A percentile compares a stretch with the other conserved stretches of the same genome.
Evolutionary conservation across 2,888 invertebrate genomes (phyloP).

Genomic region (Sphecodes monilicornis): DNA sequence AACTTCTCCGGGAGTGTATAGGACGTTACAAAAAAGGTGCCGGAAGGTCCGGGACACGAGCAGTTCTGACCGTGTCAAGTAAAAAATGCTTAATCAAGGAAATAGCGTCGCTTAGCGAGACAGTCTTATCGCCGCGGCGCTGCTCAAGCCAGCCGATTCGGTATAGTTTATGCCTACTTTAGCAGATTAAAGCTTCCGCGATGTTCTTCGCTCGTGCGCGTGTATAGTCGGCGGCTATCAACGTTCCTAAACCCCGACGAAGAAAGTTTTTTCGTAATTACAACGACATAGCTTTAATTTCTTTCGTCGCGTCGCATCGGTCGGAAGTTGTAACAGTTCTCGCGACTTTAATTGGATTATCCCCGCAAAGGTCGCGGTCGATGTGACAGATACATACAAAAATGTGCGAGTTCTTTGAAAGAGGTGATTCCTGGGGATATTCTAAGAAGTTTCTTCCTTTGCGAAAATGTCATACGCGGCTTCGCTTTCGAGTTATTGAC

Average conservation of each 20-base stretch:
- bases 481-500: no score
- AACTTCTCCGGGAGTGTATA: background rate
- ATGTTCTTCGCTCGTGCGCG: background rate
- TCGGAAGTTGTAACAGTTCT: background rate
- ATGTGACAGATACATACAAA: no score
- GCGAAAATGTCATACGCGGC: no score
- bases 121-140: background rate
- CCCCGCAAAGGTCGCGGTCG: no score
- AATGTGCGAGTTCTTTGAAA: no score
- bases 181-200: background rate
- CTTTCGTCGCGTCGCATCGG: background rate
- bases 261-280: background rate
- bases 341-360: background rate
- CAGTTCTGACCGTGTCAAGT: background rate
- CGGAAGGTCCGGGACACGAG: background rate
- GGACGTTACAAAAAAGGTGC: background rate
- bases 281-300: background rate
- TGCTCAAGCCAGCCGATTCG: background rate
- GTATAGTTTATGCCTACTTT: slow-evolving; percentile 3
- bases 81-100: slow-evolving; percentile 13
- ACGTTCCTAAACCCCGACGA: background rate
- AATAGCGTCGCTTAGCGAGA: background rate
- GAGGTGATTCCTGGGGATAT: no score
- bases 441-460: no score
- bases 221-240: background rate